phyloP scores from a whole-genome alignment of 64 coral and sea anemone genomes.

The Porites lutea region DNA sequence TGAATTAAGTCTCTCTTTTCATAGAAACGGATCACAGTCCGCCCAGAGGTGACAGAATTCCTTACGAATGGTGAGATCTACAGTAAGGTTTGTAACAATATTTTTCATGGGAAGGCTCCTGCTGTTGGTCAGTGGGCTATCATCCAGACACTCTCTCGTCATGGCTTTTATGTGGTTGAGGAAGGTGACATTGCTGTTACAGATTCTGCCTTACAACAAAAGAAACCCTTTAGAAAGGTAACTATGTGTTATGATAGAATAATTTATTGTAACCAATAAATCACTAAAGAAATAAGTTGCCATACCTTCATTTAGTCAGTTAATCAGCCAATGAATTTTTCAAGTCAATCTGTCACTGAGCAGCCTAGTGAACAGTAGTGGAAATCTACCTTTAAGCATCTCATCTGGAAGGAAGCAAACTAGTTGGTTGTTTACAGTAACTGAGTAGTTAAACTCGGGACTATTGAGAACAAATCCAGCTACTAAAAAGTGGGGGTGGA shows the following conservation, averaged over 20 bases:
- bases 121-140: conserved; percentile 94
- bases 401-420: no score
- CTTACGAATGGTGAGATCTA: conserved; percentile 90
- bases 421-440: no score
- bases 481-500: no score
- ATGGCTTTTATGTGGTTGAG: conserved; percentile 97
- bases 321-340: neutral
- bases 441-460: no score
- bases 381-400: no score
- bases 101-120: conserved; percentile 70
- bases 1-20: neutral
- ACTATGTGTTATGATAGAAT: neutral
- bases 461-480: no score
- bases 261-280: neutral
- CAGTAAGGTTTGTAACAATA: conserved; percentile 79
- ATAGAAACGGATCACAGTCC: conserved; percentile 83
- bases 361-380: no score
- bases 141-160: conserved; percentile 85
- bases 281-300: neutral
- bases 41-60: conserved; percentile 91
- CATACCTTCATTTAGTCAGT: neutral
- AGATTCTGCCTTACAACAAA: conserved; percentile 90
- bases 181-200: conserved; percentile 96
- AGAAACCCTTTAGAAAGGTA: conserved; percentile 98
- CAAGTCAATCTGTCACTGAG: neutral